Evolutionary conservation across 2,888 invertebrate genomes (phyloP), one percentile per base, ranked within the genome.

Genomic region (Noctuana brunneofusca): DNA sequence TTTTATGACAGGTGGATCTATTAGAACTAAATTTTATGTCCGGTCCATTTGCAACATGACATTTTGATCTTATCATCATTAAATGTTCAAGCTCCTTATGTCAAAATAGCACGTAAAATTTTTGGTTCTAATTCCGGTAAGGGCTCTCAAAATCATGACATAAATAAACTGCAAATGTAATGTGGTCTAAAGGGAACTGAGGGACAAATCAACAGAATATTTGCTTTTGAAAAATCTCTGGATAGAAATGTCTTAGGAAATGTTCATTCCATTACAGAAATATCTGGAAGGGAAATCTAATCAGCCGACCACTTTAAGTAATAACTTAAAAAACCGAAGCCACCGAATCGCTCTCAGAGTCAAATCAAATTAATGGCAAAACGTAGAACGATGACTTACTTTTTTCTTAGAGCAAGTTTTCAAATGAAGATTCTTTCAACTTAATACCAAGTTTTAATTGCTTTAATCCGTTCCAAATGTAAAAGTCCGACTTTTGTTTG

Each of bases 351-450:
- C 35, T 60, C 54, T 53, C 54, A 11, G 22, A 53, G 48, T n/a
- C 48, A 24, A 60, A 60, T 60, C 48, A 35, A 54, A 32, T 60
- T 60, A 54, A 59, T 59, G 53, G 46, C 46, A 59, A 60, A 54
- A 35, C 54, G 35, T 54, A 27, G 35, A 38, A 11, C 46, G 54
- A 48, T 2, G 16, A 24, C 22, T 54, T 18, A 32, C 18, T 30
- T 54, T 54, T 54, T 53, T 35, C 48, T 35, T 27, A 18, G 32
- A 24, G 16, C 9, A 48, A 54, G 18, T 53, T 60, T n/a, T 9
- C 43, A n/a, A 35, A 16, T 16, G 38, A 46, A 2, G 11, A 32
- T 54, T 60, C 35, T 60, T 60, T 38, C 18, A 8, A 20, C 18
- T 35, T 27, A 8, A 48, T 16, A 38, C 54, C 35, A 60, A 60